Percentiles rank a stretch among this genome's conserved stretches.
Evolutionary conservation across 2,113 vertebrate species (phyloP).

Genomic region (Grammomys dolichurus): DNA sequence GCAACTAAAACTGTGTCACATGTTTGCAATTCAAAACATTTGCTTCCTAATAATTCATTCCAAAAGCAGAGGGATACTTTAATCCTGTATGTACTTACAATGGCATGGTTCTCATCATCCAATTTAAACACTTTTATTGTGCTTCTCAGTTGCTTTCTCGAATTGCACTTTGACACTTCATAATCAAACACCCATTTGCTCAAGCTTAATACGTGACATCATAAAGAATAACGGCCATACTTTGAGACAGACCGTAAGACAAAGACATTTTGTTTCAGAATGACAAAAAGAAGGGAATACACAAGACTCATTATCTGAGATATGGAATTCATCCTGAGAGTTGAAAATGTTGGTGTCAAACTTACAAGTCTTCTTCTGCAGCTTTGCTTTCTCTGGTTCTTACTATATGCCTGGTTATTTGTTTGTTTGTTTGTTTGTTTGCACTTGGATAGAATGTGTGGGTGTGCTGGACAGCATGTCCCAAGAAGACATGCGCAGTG

Average conservation of each 20-base stretch:
- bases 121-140: conserved; percentile 49
- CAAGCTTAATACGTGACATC: background rate
- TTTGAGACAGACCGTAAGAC: background rate
- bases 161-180: conserved; percentile 51
- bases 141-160: background rate
- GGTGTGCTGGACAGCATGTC: background rate
- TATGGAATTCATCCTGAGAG: background rate
- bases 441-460: background rate
- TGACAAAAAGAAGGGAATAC: background rate
- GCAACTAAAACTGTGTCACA: conserved; percentile 37
- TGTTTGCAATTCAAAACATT: conserved; percentile 65
- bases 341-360: background rate
- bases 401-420: background rate
- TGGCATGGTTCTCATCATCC: conserved; percentile 46
- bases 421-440: background rate
- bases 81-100: conserved; percentile 2
- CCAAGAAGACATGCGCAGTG: accelerated
- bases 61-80: conserved; percentile 34
- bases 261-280: conserved; percentile 11
- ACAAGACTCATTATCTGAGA: background rate
- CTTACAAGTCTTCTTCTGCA: background rate
- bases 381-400: background rate
- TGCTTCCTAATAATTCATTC: conserved; percentile 65
- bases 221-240: background rate
- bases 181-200: background rate